Evolutionary conservation across 2,797 vertebrate genomes (phyloP).

Genomic region (Cyclopterus lumpus): DNA sequence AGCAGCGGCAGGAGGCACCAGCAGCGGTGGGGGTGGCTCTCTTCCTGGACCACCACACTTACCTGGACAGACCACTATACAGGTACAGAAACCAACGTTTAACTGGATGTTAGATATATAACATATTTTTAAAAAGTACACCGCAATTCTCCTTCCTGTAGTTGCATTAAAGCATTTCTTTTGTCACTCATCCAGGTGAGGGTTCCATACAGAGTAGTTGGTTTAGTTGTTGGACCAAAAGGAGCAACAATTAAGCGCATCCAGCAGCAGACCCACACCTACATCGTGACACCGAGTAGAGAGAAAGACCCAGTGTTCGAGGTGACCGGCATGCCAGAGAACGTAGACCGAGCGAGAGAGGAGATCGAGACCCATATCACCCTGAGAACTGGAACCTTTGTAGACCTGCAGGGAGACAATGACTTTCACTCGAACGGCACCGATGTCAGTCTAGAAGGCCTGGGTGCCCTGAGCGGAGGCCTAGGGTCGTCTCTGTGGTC

Average conservation of each 20-base stretch:
- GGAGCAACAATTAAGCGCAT: conserved; percentile 98
- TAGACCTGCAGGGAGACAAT: conserved; percentile 92
- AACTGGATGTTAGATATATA: neutral
- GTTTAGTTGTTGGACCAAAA: conserved; percentile 96
- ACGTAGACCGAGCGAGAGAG: conserved; percentile 94
- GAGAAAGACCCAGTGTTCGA: conserved; percentile 98
- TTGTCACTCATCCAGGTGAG: conserved; percentile 88
- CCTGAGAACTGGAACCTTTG: conserved; percentile 92
- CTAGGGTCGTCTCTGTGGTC: conserved; percentile 87
- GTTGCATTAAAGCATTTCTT: neutral
- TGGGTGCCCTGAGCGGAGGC: conserved; percentile 77
- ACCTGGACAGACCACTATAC: conserved; percentile 97
- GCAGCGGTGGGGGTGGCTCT: conserved; percentile 48
- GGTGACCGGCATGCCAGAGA: conserved; percentile 98
- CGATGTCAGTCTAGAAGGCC: conserved; percentile 93
- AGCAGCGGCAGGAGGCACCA: neutral
- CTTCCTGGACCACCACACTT: conserved; percentile 92
- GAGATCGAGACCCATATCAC: conserved; percentile 99
- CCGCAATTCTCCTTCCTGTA: neutral
- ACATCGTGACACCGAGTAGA: conserved; percentile 95
- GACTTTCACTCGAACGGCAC: conserved; percentile 99
- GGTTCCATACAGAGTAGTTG: conserved; percentile 96
- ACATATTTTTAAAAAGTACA: neutral
- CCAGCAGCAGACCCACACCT: conserved; percentile 98
- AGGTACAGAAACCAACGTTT: conserved; percentile 80